Evolutionary conservation across 2,113 vertebrate genomes (phyloP).

Genomic region (Xiphophorus hellerii): DNA sequence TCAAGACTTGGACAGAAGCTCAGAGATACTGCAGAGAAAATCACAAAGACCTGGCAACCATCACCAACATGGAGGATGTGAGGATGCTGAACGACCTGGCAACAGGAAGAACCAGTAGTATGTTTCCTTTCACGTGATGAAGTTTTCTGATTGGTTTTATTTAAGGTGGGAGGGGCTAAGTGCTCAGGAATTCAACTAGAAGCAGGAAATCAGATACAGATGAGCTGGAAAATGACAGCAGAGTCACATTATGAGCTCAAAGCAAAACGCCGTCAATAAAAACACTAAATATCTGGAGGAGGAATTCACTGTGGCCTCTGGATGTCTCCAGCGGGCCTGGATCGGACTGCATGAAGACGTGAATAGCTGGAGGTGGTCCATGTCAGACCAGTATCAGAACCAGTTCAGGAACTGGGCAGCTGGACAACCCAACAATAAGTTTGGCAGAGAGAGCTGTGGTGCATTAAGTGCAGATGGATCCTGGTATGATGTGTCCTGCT

Average conservation of each 20-base stretch:
- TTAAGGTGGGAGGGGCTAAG: no score
- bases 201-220: no score
- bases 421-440: background rate
- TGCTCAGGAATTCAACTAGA: no score
- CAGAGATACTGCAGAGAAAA: constrained; percentile 13
- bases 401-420: background rate
- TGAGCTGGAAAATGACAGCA: no score
- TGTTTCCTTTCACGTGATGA: background rate
- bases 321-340: background rate
- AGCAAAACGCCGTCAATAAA: no score
- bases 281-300: no score
- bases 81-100: background rate
- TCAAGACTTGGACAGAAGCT: constrained; percentile 2
- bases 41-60: background rate
- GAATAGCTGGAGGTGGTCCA: constrained; percentile 4
- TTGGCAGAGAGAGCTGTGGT: background rate
- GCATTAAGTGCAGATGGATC: background rate
- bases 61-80: background rate
- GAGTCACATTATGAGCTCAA: no score
- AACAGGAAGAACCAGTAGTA: background rate
- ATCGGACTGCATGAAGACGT: background rate
- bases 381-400: background rate
- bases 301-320: no score
- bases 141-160: background rate
- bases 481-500: background rate